Percentiles rank a stretch among this genome's conserved stretches.
These are phyloP conservation scores for Cichladusa arquata DNA, from an alignment of 2,113 vertebrate genomes.

Conservation along the genomic window DNA sequence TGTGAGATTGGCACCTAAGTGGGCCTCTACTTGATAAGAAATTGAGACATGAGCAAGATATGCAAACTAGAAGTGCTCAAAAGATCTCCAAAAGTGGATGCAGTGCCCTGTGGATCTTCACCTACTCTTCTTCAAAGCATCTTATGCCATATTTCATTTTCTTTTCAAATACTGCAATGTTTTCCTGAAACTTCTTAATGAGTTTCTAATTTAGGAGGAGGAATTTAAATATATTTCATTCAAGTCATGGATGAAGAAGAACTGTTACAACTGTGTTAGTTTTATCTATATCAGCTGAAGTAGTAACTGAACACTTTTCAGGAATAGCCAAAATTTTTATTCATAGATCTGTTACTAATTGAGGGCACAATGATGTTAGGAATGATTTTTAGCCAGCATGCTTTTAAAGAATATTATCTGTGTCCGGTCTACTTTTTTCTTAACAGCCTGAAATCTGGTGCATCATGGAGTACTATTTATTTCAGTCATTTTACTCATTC, in stretches of 20 bases:
- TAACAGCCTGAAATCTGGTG: neutral
- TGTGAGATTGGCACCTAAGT: neutral
- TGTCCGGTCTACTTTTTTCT: neutral
- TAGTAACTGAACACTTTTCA: neutral
- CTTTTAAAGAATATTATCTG: neutral
- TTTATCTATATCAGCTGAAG: neutral
- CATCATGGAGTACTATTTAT: neutral
- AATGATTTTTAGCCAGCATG: neutral
- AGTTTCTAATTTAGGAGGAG: neutral
- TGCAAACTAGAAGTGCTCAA: neutral
- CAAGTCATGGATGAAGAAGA: neutral
- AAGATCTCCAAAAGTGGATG: neutral
- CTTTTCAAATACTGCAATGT: neutral
- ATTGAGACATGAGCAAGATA: neutral
- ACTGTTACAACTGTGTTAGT: neutral
- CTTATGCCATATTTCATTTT: neutral
- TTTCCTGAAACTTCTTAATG: neutral
- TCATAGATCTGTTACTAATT: neutral
- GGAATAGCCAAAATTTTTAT: neutral
- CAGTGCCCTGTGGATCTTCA: neutral
- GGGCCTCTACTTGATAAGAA: neutral
- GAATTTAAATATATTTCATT: neutral
- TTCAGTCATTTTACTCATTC: neutral
- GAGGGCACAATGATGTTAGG: neutral
- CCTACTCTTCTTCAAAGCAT: neutral